Percentiles rank a stretch among this genome's conserved stretches.
Evolutionary conservation across 2,888 invertebrate genomes (phyloP).

Genomic region (Pocota personata): DNA sequence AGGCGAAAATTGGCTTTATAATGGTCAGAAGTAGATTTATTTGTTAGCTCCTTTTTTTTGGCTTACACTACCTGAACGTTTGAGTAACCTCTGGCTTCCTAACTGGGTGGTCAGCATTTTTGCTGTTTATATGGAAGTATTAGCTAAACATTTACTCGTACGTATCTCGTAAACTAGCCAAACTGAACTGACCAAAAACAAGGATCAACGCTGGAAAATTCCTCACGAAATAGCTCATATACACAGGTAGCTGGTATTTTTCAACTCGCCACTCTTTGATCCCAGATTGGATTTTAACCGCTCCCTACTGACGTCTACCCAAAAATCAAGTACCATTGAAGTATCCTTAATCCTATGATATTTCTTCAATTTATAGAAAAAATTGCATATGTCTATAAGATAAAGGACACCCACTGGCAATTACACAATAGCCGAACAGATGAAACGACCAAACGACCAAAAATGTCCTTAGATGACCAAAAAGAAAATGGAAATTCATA

Average conservation of each 20-base stretch:
- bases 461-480: slow-evolving; percentile 56
- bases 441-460: slow-evolving; percentile 34
- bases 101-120: too few relatives aligned
- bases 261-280: slow-evolving; percentile 6
- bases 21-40: too few relatives aligned
- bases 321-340: slow-evolving; percentile 53
- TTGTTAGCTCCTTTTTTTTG: too few relatives aligned
- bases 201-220: too few relatives aligned
- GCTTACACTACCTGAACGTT: too few relatives aligned
- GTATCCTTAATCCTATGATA: slow-evolving; percentile 26
- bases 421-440: slow-evolving; percentile 46
- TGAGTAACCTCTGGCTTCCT: too few relatives aligned
- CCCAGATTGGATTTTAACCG: neutral
- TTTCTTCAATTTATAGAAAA: slow-evolving; percentile 4
- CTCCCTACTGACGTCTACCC: neutral
- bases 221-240: too few relatives aligned
- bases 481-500: neutral
- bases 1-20: too few relatives aligned
- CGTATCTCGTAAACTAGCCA: too few relatives aligned
- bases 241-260: neutral
- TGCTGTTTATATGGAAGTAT: too few relatives aligned
- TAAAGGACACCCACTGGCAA: slow-evolving; percentile 60
- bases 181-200: too few relatives aligned
- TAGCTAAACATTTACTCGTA: too few relatives aligned
- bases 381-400: slow-evolving; percentile 30